Evolutionary conservation across 2,888 invertebrate genomes (phyloP), one percentile per base, ranked within the genome.

Genomic region (Polia nebulosa): DNA sequence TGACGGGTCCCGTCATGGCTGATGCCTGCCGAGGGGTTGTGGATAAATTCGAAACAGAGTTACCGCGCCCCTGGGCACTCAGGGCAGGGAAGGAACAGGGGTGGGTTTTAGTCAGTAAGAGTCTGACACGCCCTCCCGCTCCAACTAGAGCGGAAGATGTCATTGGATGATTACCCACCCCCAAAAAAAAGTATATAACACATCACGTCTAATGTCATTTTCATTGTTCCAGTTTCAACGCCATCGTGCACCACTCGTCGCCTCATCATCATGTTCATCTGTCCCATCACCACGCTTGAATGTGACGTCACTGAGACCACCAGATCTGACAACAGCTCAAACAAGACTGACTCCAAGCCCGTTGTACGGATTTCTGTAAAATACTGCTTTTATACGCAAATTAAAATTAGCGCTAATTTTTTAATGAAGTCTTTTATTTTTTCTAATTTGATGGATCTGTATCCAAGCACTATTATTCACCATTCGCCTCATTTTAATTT

Each of bases 211-310:
- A 34, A 34, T 32, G 9, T 36, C 15, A 17, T 15, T 17, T 2
- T n/a, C 39, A 51, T 79, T 88, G 89, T 87, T 92, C 67, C 89
- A 97, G 97, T 71, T 97, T 97, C 89, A 96, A 96, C 89, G 97
- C 97, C 72, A 93, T 96, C 80, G 96, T 96, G 63, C 95, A 96
- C 80, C 96, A 96, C 78, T 94, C 96, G 9, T 94, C 95, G 84
- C 95, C 95, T 80, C 95, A 95, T 90, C 95, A 95, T 88, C 95
- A 95, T 87, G 88, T 95, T 86, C 95, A 95, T 87, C 83, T 92
- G n/a, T 82, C 91, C 15, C 95, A 95, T n/a, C 94, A 94, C 64
- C 91, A 90, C 69, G 86, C 90, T 73, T 92, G 86, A 89, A 59
- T 66, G 29, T 59, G 32, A 73, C 57, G 41, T 56, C 55, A 51